Percentiles rank a stretch among this genome's conserved stretches.
Evolutionary conservation across 2,888 invertebrate species (phyloP).

Genomic region (Cremastobaeus sp.): DNA sequence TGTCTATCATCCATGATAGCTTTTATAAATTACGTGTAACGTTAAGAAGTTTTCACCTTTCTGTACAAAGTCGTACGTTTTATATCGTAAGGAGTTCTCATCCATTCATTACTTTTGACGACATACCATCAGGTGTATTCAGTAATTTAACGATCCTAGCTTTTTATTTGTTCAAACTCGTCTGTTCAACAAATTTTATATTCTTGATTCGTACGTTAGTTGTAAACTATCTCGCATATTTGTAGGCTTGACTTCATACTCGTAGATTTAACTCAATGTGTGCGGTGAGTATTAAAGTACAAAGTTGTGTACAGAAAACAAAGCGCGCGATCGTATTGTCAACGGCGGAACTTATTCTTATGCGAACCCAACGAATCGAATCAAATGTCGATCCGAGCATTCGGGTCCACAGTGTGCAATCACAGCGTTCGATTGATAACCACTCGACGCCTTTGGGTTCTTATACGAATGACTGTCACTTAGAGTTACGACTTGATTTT

Average conservation of each 20-base stretch:
- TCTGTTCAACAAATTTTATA: too few species aligned
- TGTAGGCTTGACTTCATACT: slow-evolving; percentile 22
- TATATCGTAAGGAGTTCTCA: too few species aligned
- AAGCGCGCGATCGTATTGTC: slow-evolving; percentile 30
- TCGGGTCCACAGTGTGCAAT: not conserved
- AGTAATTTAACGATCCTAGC: too few species aligned
- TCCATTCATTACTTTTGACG: too few species aligned
- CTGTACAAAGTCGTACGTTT: too few species aligned
- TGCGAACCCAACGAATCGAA: slow-evolving; percentile 12
- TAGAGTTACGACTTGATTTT: slow-evolving; percentile 36
- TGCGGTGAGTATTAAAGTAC: slow-evolving; percentile 33
- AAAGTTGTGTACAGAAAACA: slow-evolving; percentile 50
- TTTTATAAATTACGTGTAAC: not conserved
- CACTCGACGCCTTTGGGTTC: too few species aligned
- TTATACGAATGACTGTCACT: slow-evolving; percentile 26
- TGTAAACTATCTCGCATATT: slow-evolving; percentile 20
- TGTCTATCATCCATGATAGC: too few species aligned
- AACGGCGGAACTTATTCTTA: slow-evolving; percentile 22
- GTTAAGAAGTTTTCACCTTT: too few species aligned
- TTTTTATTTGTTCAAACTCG: too few species aligned
- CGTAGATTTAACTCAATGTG: slow-evolving; percentile 32
- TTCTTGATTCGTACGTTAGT: slow-evolving; percentile 10
- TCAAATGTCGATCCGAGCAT: not conserved
- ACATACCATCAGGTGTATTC: too few species aligned
- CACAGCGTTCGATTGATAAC: too few species aligned